Percentiles rank a stretch among this genome's conserved stretches.
Evolutionary conservation across 2,113 vertebrate species (phyloP).

Genomic region (Calcarius ornatus): DNA sequence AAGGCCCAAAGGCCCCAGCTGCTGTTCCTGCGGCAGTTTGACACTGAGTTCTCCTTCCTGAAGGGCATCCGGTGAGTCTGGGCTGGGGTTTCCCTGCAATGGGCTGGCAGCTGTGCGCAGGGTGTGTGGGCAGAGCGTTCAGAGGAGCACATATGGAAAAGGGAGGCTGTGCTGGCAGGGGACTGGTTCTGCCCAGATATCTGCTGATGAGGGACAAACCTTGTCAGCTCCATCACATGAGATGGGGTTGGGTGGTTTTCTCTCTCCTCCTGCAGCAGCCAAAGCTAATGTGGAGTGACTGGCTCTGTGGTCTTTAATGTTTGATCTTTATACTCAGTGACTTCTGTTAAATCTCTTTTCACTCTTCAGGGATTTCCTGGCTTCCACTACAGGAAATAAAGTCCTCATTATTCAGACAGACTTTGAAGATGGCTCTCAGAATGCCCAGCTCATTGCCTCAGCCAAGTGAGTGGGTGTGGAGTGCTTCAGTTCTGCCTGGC

Average conservation of each 20-base stretch:
- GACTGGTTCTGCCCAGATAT: not conserved
- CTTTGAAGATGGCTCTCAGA: slow-evolving; percentile 81
- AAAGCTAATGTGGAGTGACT: not conserved
- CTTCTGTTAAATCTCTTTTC: not conserved
- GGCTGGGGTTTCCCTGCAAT: rapidly evolving
- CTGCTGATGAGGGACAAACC: not conserved
- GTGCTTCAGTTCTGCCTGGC: not conserved
- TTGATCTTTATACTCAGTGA: not conserved
- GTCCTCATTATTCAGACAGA: slow-evolving; percentile 90
- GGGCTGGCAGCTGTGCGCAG: not conserved
- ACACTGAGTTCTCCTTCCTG: slow-evolving; percentile 89
- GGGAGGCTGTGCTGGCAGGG: not conserved
- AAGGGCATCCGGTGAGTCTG: slow-evolving; percentile 84
- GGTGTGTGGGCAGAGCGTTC: rapidly evolving
- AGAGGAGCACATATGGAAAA: not conserved
- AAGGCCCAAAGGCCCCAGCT: slow-evolving; percentile 62
- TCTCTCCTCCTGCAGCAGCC: not conserved
- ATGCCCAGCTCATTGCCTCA: slow-evolving; percentile 87
- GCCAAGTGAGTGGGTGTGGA: slow-evolving; percentile 81
- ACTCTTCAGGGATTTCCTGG: slow-evolving; percentile 76
- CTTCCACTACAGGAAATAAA: slow-evolving; percentile 59
- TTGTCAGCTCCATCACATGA: rapidly evolving
- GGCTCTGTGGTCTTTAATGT: not conserved
- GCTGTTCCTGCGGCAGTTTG: slow-evolving; percentile 90
- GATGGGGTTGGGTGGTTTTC: not conserved